Conservation (phyloP, 1,140 invertebrate species). For the Microplitis demolitor region DNA sequence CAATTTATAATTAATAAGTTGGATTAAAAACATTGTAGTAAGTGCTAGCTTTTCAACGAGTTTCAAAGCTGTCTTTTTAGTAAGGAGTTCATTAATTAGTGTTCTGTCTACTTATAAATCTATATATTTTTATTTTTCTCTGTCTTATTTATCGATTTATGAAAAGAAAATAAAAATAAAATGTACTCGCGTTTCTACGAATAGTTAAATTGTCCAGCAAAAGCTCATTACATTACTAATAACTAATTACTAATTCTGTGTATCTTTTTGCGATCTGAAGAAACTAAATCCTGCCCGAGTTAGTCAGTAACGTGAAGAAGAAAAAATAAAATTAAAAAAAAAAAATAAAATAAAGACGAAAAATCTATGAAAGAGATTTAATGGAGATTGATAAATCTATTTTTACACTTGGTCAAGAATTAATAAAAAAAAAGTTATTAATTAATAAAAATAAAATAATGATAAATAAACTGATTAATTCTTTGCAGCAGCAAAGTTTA, state of each 20-base stretch:
- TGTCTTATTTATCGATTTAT: neutral
- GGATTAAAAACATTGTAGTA: neutral
- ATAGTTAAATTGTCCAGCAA: neutral
- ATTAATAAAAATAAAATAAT: constrained; percentile 20
- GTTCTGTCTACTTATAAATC: neutral
- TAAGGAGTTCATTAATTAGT: neutral
- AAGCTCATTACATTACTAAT: constrained; percentile 1
- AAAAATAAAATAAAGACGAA: constrained; percentile 21
- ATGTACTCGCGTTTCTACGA: constrained; percentile 49
- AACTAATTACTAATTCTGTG: neutral
- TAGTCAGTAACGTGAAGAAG: constrained; percentile 29
- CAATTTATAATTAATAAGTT: too few relatives aligned
- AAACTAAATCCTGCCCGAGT: constrained; percentile 5
- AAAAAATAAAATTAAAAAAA: constrained; percentile 24
- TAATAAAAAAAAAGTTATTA: constrained; percentile 22
- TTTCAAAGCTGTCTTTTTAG: neutral
- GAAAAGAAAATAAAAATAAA: neutral
- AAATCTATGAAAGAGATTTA: constrained; percentile 20
- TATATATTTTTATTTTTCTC: neutral
- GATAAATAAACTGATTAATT: constrained; percentile 11
- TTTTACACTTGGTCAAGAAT: constrained; percentile 51
- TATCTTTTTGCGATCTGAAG: neutral
- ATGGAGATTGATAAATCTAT: constrained; percentile 45
- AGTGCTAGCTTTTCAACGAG: constrained; percentile 14
- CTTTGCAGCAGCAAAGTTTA: constrained; percentile 17